Conservation (phyloP, 2,888 invertebrate species). For the Stramonita haemastoma region DNA sequence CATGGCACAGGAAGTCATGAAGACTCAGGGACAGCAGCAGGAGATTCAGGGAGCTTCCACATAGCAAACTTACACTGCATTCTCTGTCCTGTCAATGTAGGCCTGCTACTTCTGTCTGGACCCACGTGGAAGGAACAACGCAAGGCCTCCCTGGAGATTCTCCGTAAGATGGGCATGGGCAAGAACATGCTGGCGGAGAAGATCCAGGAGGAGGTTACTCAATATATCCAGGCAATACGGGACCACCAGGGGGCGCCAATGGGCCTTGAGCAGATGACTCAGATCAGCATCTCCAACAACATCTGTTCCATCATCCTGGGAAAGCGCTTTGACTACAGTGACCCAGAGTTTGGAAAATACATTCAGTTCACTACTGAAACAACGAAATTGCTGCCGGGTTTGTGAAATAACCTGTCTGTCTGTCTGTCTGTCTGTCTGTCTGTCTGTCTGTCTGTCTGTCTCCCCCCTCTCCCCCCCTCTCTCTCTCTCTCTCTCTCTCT, state of each 20-base stretch:
- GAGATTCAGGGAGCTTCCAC: no score
- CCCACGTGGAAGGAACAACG: constrained; percentile 31
- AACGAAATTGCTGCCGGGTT: not conserved
- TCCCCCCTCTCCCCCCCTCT: no score
- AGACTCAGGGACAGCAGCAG: no score
- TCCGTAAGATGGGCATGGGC: constrained; percentile 41
- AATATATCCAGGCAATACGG: constrained; percentile 25
- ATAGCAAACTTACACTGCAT: no score
- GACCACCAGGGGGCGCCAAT: constrained; percentile 17
- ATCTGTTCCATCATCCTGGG: constrained; percentile 47
- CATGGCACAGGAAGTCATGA: no score
- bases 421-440: no score
- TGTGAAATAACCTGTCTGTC: not conserved
- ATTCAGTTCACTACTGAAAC: not conserved
- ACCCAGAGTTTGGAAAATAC: constrained; percentile 41
- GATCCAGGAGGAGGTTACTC: constrained; percentile 39
- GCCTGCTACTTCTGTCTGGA: not conserved
- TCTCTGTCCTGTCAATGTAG: not conserved
- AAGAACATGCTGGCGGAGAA: constrained; percentile 43
- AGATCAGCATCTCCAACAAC: constrained; percentile 42
- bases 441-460: no score
- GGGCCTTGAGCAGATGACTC: constrained; percentile 32
- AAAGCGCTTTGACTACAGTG: constrained; percentile 47
- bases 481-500: no score
- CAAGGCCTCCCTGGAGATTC: constrained; percentile 24